Evolutionary conservation across 1,140 invertebrate genomes (phyloP), one percentile per base, ranked within the genome.

Genomic region (Chymomyza costata): DNA sequence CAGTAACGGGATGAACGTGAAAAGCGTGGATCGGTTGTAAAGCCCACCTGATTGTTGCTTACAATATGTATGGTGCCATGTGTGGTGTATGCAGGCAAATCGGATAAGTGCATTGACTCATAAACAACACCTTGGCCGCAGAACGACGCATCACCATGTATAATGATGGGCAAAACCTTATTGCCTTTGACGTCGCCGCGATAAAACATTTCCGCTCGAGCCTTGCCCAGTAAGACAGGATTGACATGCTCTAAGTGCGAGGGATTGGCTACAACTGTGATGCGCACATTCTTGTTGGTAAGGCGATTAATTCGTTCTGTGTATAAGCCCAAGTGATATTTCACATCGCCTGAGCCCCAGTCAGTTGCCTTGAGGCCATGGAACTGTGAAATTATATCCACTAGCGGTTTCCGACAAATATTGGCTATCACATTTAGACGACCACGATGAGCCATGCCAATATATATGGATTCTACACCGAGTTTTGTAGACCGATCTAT

Each of bases 391-490:
- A 98, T 92, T 31, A 98, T 90, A 65, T 96, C 93, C 31, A 91
- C 88, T 35, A 98, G 82, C 3, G 95, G 94, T 82, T 96, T 96
- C 3, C 93, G 89, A 61, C 94, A 96, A 1, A 98, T 92, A 84
- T 97, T 98, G 0, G 94, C 93, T 54, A 98, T 82, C 8, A 97
- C 93, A 85, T 97, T 97, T 6, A 98, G 82, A 6, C 96, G 90
- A 14, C 96, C 96, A 82, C 95, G 89, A 88, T 98, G 96, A 17
- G 96, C 94, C 95, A 98, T 97, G 18, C 95, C 96, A 86, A 97
- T 93, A 6, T 94, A 89, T 48, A 94, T 90, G 25, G 91, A 94
- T 69, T 97, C 92, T 1, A 96, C 92, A 1, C 94, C 95, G 5
- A 89, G 73, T 31, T 90, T 87, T 11, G 93, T 93, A 17, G 92